Base-by-base conservation (phyloP, 2,113 vertebrate species). In the Tympanuchus pallidicinctus region DNA sequence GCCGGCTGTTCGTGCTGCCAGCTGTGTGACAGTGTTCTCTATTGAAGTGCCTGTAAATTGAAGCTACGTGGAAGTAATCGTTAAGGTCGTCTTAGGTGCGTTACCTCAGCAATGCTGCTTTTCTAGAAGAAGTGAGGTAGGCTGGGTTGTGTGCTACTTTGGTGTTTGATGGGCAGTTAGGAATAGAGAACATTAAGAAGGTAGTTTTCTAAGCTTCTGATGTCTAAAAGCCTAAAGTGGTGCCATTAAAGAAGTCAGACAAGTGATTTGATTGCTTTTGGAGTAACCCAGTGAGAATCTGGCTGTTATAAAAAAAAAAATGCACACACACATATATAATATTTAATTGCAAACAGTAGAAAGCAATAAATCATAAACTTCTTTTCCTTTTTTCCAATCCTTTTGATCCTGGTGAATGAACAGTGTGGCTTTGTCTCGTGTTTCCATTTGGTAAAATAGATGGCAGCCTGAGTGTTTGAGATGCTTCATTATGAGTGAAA, bases 401-500 rank as follows among this genome's bases (percentile, higher is more conserved):
- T 28, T 15, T 54, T 54, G 43, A 38, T 86, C 8, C 20, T 17
- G 27, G 12, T 56, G 50, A 59, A 56, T 89, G 69, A 89, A 60
- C 22, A 79, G 25, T 3, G 7, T 84, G 82, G 47, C 59, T 92
- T 75, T 69, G 34, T 74, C 25, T 86, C 11, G 57, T 80, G 2
- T 48, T 64, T 77, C n/a, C 64, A 13, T 73, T 56, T 82, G 56
- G 34, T 38, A 25, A 74, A 71, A 71, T 21, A 77, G 60, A 50
- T 18, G 54, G 20, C 86, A 74, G 25, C 22, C 32, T 78, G 45
- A 90, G 27, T 43, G 18, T 73, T 85, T 79, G 47, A 91, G 75
- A 36, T 74, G 38, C 70, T 86, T 92, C 6, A 19, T 79, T 87
- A 24, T 14, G 63, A 56, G 67, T 42, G 15, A 69, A 90, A 92